phyloP scores from a whole-genome alignment of 1,140 invertebrate genomes.

The Bombus huntii region DNA sequence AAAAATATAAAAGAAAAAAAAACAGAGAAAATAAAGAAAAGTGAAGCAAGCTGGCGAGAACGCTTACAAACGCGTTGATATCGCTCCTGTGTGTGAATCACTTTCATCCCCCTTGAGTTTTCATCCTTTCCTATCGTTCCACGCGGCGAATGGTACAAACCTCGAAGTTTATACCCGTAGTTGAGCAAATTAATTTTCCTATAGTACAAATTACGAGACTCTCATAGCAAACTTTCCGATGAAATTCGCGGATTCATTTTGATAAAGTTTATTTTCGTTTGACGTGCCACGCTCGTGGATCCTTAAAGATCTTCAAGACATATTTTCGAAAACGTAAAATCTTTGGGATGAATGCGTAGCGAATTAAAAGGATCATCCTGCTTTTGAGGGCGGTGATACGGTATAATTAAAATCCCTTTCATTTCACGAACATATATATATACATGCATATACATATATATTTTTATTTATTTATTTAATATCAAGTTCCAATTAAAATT shows the following conservation, averaged over 20 bases:
- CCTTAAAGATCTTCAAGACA: not conserved
- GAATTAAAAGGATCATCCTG: too few species aligned
- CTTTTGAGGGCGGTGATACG: too few species aligned
- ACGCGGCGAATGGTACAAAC: not conserved
- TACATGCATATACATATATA: too few species aligned
- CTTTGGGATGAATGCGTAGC: too few species aligned
- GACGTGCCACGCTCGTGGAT: not conserved
- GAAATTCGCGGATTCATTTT: not conserved
- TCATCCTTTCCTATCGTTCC: slow-evolving; percentile 1
- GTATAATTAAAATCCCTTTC: too few species aligned
- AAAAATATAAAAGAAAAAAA: not conserved
- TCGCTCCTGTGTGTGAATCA: slow-evolving; percentile 17
- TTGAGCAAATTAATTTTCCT: slow-evolving; percentile 17
- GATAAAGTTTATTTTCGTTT: not conserved
- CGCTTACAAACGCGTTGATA: slow-evolving; percentile 33
- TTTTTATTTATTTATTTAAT: too few species aligned
- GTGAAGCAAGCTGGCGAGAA: slow-evolving; percentile 14
- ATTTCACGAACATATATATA: too few species aligned
- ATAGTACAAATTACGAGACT: not conserved
- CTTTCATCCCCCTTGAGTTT: not conserved
- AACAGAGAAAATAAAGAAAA: slow-evolving; percentile 43
- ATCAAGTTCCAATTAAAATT: too few species aligned
- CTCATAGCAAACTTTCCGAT: slow-evolving; percentile 14
- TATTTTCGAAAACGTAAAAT: too few species aligned
- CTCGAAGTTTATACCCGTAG: slow-evolving; percentile 3